Evolutionary conservation across 2,888 invertebrate species (phyloP).

Genomic region (Sarcophaga carnaria): DNA sequence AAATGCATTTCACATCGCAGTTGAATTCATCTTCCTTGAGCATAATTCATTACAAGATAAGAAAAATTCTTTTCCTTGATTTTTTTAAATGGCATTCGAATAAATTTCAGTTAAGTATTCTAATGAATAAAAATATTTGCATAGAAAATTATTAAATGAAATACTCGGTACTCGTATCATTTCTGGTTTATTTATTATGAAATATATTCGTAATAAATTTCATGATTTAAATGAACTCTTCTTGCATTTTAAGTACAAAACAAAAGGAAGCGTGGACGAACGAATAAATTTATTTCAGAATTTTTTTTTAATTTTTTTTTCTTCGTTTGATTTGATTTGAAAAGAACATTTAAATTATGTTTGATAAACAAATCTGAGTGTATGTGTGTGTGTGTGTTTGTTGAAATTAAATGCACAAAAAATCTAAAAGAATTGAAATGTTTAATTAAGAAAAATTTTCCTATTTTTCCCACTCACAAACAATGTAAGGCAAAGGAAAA

Average conservation of each 20-base stretch:
- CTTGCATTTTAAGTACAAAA: neutral
- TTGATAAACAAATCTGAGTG: constrained; percentile 28
- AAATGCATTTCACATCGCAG: neutral
- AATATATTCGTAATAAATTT: neutral
- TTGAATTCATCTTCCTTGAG: neutral
- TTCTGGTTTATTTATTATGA: constrained; percentile 1
- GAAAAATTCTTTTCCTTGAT: constrained; percentile 1
- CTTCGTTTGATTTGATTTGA: too few relatives aligned
- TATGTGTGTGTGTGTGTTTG: too few relatives aligned
- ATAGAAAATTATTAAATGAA: neutral
- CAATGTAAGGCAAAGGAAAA: neutral
- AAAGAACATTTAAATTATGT: constrained; percentile 52
- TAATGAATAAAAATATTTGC: neutral
- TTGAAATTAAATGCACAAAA: too few relatives aligned
- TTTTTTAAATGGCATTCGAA: neutral
- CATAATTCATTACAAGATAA: neutral
- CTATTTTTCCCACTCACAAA: neutral
- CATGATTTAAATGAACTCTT: neutral
- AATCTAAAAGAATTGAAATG: constrained; percentile 14
- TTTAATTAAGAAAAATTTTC: constrained; percentile 50
- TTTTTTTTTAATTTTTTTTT: too few relatives aligned
- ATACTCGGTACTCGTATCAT: neutral
- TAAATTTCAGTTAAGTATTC: neutral
- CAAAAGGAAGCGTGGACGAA: too few relatives aligned
- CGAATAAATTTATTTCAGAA: too few relatives aligned